Base-by-base conservation (phyloP, 2,113 vertebrate species). In the Charadrius vociferus region DNA sequence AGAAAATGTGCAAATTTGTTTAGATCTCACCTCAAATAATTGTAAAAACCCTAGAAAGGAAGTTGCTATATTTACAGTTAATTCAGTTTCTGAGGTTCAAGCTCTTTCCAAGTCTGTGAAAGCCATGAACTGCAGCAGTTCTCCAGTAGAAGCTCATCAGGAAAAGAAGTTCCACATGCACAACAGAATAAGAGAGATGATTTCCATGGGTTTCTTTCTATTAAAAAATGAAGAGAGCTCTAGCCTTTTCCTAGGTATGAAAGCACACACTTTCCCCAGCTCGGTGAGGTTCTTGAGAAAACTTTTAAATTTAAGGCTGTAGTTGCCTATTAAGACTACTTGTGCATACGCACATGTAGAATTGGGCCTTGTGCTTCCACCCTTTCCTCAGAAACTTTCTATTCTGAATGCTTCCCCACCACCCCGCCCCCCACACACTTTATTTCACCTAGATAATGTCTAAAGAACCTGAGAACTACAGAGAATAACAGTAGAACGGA, bases 341-440 rank as follows among this genome's bases (percentile, higher is more conserved):
- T 53, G 8, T 66, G 18, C 14, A 14, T 47, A 73, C 7, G 9
- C 15, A 56, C 3, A 6, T 12, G 5, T 32, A 47, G 39, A 47
- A 68, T 9, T 65, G 7, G 2, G 29, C 8, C 14, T 39, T 30
- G 29, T 34, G 14, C 10, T 61, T 58, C 14, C 17, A 27, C 4
- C 1, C 50, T 56, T 84, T 74, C 15, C 41, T 81, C 55, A 75
- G 34, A 61, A 92, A 59, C 3, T 41, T 87, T 66, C 5, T 59
- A 7, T 84, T 67, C n/a, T 87, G 47, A 43, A 53, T 53, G 1
- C 23, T 84, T 32, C 3, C 21, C 47, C 1, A n/a, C n/a, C n/a
- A n/a, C 2, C 5, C 43, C 39, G 10, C 7, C 2, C 1, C 3
- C 24, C n/a, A n/a, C n/a, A n/a, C n/a, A n/a, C 62, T 5, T 58